Evolutionary conservation across 2,888 invertebrate species (phyloP), one percentile per base, ranked within the genome.

Genomic region (Drosophila recens): DNA sequence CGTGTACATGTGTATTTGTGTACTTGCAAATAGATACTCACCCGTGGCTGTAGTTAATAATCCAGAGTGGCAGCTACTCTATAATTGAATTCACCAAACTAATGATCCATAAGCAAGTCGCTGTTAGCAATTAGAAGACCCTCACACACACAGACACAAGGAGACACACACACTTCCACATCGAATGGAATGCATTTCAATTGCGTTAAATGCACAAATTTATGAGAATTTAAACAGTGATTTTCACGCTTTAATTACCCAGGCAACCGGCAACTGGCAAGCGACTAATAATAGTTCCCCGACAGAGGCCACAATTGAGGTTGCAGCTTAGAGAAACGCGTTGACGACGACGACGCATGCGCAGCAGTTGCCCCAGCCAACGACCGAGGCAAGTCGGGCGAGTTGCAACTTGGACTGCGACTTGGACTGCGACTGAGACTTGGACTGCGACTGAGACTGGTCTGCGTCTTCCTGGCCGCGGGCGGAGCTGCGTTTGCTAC

Each of bases 181-280:
- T 45, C 30, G 53, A 30, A 42, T 36, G 38, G 69, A 62, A 63
- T 65, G 65, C 69, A 62, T 71, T 63, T 87, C 75, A 86, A 83
- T 85, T 82, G 79, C 61, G 80, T 79, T 87, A 84, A 90, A 80
- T 80, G 85, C 83, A 80, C 82, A 79, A 90, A 91, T 91, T 91
- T 90, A 91, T 90, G 87, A 79, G 85, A 90, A 91, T 89, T 91
- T 91, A 90, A 91, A 90, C 82, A 87, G 85, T 80, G 88, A 91
- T 91, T 90, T 91, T 90, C 89, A 87, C 91, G 91, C 91, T 91
- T 91, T 91, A 91, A 91, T 91, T 91, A 89, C 86, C 82, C 70
- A 70, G 80, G 33, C 57, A 49, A 56, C 61, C 51, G 49, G 54
- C 61, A 52, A 51, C 54, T 52, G 58, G 71, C 53, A 76, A 63